Evolutionary conservation across 2,113 vertebrate species (phyloP), one percentile per base, ranked within the genome.

Genomic region (Crotalus tigris): DNA sequence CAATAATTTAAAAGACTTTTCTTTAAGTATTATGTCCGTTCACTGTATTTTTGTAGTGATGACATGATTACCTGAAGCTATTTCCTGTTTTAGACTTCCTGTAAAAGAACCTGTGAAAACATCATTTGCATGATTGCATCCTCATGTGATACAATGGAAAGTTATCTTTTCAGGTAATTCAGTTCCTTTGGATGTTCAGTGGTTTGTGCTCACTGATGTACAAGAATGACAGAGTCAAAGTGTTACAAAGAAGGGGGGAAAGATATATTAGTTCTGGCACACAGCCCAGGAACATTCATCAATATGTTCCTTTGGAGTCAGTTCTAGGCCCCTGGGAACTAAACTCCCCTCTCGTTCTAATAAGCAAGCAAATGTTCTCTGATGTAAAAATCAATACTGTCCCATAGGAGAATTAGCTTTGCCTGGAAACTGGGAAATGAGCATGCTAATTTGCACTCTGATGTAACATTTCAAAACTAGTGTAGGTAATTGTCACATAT

Each of bases 401-500:
- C 53, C 93, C 94, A 92, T 93, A 93, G 7, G 57, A 61, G 19
- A 94, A 87, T 92, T 94, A 90, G 85, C 89, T 93, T 49, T 91
- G 91, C 86, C 88, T 94, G n/a, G 69, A 93, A 93, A 95, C 44
- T 24, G 92, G 89, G 64, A 94, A 94, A 89, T 51, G 54, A 93
- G 90, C 23, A 26, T 58, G 91, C 58, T 81, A 91, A 91, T 93
- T 93, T 69, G 53, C 89, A 90, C 91, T 95, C 61, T 91, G 59
- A 85, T 92, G 3, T 53, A 91, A 88, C 69, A 95, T 87, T 90
- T 90, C 93, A 92, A 92, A 26, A 64, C 33, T 93, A n/a, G 92
- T 69, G 90, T 91, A 96, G 93, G 92, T 95, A 95, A 93, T 17
- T 29, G 69, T 93, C 61, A 49, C 90, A 93, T 96, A 94, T 93